Base-by-base conservation (phyloP, 2,113 vertebrate genomes). In the Acanthochromis polyacanthus region DNA sequence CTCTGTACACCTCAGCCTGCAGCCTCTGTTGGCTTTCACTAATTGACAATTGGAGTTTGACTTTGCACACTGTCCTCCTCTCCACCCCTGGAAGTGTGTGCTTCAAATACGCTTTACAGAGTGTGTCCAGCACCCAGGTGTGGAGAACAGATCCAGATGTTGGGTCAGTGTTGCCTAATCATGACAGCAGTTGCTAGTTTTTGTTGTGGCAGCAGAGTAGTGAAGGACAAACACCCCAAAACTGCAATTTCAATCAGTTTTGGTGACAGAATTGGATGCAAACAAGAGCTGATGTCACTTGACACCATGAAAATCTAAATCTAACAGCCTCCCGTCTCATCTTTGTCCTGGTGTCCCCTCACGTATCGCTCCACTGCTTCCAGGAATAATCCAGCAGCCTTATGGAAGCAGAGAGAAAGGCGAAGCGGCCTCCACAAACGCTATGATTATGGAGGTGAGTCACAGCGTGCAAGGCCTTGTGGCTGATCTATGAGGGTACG, bases 41-140 rank as follows among this genome's bases (percentile, higher is more conserved):
- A 92, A 94, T 93, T 93, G 90, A 82, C 85, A 89, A 61, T 69
- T 84, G 71, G 80, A 89, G 80, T 86, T 83, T 69, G 72, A 82
- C 89, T 90, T 91, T 87, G 85, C 81, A 71, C 81, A 78, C 22
- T 1, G 36, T 66, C 53, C 74, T 53, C 56, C 9, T 83, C 87
- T 64, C 89, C 88, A 43, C 87, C 85, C 85, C 77, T 82, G 87
- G 72, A 91, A 91, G 92, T 92, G 87, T 92, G 90, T 86, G 81
- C 43, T 81, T 56, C 81, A 91, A 93, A 92, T 91, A 93, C 83
- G 72, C 88, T 91, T 89, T 89, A 50, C 75, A 92, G 82, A 93
- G 93, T 93, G 90, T 93, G 91, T 40, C 70, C 84, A n/a, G 76
- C 93, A 94, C 85, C 77, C 77, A 87, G 79, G 88, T 94, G 93